Evolutionary conservation across 2,113 vertebrate species (phyloP).

Genomic region (Bothrops jararaca): DNA sequence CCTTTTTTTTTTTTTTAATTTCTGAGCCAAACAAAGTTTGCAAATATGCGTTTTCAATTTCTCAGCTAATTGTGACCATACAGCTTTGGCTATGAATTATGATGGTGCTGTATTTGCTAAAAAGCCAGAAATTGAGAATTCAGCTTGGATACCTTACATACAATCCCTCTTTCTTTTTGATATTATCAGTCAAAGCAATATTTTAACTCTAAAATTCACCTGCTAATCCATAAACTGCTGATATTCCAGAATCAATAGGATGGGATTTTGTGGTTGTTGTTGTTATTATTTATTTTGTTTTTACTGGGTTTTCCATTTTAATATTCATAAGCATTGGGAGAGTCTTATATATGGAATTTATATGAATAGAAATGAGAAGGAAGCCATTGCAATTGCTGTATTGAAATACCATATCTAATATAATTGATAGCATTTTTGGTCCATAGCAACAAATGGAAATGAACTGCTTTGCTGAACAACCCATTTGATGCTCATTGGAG

Average conservation of each 20-base stretch:
- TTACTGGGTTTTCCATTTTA: slow-evolving; percentile 69
- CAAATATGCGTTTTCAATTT: slow-evolving; percentile 19
- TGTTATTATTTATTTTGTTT: slow-evolving; percentile 78
- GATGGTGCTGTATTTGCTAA: slow-evolving; percentile 40
- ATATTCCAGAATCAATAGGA: slow-evolving; percentile 78
- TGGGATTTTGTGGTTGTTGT: slow-evolving; percentile 76
- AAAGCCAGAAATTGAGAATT: slow-evolving; percentile 60
- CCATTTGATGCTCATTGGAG: slow-evolving; percentile 50
- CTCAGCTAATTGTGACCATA: not conserved
- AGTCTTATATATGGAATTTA: slow-evolving; percentile 1
- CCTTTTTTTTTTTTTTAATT: not conserved
- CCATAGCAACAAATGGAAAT: slow-evolving; percentile 30
- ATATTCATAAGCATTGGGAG: slow-evolving; percentile 77
- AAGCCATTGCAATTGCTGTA: slow-evolving; percentile 65
- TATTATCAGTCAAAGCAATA: slow-evolving; percentile 74
- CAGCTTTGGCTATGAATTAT: slow-evolving; percentile 40
- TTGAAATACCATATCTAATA: slow-evolving; percentile 67
- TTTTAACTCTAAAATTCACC: slow-evolving; percentile 77
- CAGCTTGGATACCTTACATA: slow-evolving; percentile 24
- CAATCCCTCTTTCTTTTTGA: slow-evolving; percentile 42
- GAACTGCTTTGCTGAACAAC: slow-evolving; percentile 69
- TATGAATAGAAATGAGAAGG: slow-evolving; percentile 60
- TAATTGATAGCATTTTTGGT: slow-evolving; percentile 73
- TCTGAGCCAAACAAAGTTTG: not conserved
- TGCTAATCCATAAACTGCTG: slow-evolving; percentile 82